Conservation (phyloP, 2,888 invertebrate species). For the Crocallis elinguaria region DNA sequence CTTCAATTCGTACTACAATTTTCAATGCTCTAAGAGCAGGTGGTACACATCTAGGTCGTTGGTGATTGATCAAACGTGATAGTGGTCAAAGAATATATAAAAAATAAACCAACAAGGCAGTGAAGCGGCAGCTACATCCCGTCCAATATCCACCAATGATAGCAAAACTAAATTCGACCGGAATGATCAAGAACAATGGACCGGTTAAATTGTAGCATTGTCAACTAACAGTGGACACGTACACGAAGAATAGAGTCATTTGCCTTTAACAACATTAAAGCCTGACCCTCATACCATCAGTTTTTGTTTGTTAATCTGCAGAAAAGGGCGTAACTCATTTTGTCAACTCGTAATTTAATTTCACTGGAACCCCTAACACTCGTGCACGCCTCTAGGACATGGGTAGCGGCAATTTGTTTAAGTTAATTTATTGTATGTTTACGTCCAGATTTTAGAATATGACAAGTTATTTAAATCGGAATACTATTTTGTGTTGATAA, state of each 20-base stretch:
- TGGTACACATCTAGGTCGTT: no score
- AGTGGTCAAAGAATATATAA: no score
- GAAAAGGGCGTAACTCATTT: constrained; percentile 85
- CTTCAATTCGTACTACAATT: no score
- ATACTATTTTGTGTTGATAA: no score
- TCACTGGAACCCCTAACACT: constrained; percentile 72
- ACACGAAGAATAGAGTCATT: constrained; percentile 81
- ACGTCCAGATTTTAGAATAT: constrained; percentile 51
- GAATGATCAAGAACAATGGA: constrained; percentile 77
- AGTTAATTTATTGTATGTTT: constrained; percentile 70
- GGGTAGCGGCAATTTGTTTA: constrained; percentile 66
- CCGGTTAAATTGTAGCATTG: constrained; percentile 78
- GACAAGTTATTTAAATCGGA: constrained; percentile 4
- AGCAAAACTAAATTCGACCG: constrained; percentile 74
- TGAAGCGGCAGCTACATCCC: constrained; percentile 53
- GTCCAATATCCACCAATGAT: constrained; percentile 61
- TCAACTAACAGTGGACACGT: constrained; percentile 57
- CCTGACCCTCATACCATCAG: constrained; percentile 81
- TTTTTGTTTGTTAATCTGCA: constrained; percentile 85
- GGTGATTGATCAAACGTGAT: no score
- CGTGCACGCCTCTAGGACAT: constrained; percentile 59
- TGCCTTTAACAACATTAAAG: constrained; percentile 80
- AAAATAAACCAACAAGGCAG: constrained; percentile 25
- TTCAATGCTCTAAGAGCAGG: no score
- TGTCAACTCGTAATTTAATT: constrained; percentile 84